Percentiles rank a stretch among this genome's conserved stretches.
Evolutionary conservation across 2,113 vertebrate species (phyloP).

Genomic region (Mugil cephalus): DNA sequence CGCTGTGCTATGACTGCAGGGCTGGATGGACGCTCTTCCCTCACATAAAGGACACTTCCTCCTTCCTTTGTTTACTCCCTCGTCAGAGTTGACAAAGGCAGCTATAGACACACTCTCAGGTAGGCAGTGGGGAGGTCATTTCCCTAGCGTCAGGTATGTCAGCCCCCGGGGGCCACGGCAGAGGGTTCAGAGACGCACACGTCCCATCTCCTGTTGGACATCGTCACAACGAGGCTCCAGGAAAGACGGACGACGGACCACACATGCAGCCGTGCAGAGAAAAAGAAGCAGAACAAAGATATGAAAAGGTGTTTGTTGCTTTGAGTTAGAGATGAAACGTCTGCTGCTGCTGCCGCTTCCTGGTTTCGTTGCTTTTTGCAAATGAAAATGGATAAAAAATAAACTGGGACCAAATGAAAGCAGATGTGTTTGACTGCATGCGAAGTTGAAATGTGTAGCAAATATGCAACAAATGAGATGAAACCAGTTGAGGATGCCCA

Average conservation of each 20-base stretch:
- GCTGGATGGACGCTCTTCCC: conserved; percentile 57
- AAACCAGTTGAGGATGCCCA: too few relatives aligned
- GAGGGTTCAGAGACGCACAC: neutral
- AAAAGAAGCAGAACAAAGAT: too few relatives aligned
- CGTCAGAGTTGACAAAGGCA: conserved; percentile 65
- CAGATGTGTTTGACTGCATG: too few relatives aligned
- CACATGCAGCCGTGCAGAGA: too few relatives aligned
- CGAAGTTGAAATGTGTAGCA: too few relatives aligned
- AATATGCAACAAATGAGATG: too few relatives aligned
- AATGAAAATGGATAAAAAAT: too few relatives aligned
- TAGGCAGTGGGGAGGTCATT: conserved; percentile 52
- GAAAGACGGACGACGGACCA: neutral
- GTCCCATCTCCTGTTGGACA: neutral
- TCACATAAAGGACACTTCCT: conserved; percentile 74
- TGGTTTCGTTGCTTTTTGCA: too few relatives aligned
- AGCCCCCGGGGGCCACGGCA: conserved; percentile 47
- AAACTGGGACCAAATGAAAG: too few relatives aligned
- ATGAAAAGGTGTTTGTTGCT: too few relatives aligned
- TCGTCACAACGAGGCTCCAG: neutral
- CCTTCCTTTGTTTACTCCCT: conserved; percentile 70
- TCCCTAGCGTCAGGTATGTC: conserved; percentile 68
- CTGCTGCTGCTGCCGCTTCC: too few relatives aligned
- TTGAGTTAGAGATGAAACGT: too few relatives aligned
- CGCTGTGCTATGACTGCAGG: conserved; percentile 44
- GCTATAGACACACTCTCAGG: conserved; percentile 25